Evolutionary conservation across 2,888 invertebrate genomes (phyloP), one percentile per base, ranked within the genome.

Genomic region (Rotaria magnacalcarata): DNA sequence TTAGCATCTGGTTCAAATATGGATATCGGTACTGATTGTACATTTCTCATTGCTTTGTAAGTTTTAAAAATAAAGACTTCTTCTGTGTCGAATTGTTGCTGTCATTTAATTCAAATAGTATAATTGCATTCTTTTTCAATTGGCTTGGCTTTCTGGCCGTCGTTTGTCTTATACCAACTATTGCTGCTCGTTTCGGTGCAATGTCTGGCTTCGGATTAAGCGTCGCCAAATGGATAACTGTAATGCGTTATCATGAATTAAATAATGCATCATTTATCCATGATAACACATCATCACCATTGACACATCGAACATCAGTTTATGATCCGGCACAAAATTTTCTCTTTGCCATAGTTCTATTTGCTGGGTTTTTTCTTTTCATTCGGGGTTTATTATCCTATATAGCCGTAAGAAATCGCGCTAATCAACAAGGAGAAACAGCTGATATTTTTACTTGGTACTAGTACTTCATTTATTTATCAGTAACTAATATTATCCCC

Each of bases 91-190:
- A 16, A 52, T 52, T 52, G 8, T 16, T 52, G 5, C 5, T 52
- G 52, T 16, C 1, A 52, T 54, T 54, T 54, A 54, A 21, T 54
- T 54, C 10, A 4, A 54, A 54, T 67, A 67, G 67, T 34, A 19
- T 67, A n/a, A 87, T 96, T 91, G 95, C 96, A 89, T 96, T 96
- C 92, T 93, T 96, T 85, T 96, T 96, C 92, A 96, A 96, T 92
- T 96, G 96, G 96, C 94, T 96, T 90, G 96, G 96, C 24, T 96
- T 96, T 91, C 92, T 96, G 88, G 93, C 96, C 90, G 93, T 96
- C 88, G 95, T 96, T 93, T 96, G 96, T 90, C 95, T 96, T 92
- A 96, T 96, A 90, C 96, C 96, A 91, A 96, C 96, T 85, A 95
- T 96, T 89, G 96, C 96, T 67, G 95, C 95, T 54, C 94, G 96